phyloP scores from a whole-genome alignment of 2,888 invertebrate genomes.

The Nipponacmea schrenckii region DNA sequence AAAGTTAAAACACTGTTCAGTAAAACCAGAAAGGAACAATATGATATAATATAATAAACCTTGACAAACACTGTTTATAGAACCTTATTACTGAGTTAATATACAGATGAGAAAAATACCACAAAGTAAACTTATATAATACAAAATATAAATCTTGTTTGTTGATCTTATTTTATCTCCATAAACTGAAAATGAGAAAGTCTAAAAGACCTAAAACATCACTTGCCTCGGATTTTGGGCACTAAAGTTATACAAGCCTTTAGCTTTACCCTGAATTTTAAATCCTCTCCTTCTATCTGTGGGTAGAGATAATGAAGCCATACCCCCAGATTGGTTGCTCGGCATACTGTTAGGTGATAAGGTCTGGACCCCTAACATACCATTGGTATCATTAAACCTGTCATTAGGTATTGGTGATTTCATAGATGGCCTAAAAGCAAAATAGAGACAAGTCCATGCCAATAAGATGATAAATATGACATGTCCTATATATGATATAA shows the following conservation, averaged over 20 bases:
- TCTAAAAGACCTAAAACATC: neutral
- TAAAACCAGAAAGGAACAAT: neutral
- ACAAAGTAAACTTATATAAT: no score
- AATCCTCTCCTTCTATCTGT: slow-evolving; percentile 56
- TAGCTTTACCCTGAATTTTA: slow-evolving; percentile 82
- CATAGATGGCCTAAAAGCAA: slow-evolving; percentile 58
- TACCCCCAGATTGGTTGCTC: slow-evolving; percentile 5
- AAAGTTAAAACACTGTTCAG: neutral
- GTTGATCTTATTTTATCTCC: no score
- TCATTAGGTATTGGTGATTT: slow-evolving; percentile 92
- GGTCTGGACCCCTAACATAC: slow-evolving; percentile 16
- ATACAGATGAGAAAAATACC: no score
- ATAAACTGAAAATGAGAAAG: no score
- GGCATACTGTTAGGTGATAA: slow-evolving; percentile 16
- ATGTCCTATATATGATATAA: neutral
- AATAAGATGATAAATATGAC: slow-evolving; percentile 4
- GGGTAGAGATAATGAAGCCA: slow-evolving; percentile 42
- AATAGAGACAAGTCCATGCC: slow-evolving; percentile 5
- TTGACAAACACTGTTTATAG: no score
- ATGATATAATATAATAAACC: no score
- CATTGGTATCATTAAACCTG: slow-evolving; percentile 82
- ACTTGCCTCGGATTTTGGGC: slow-evolving; percentile 77
- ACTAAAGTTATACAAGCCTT: slow-evolving; percentile 90
- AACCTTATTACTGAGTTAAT: no score
- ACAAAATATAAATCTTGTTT: no score